Base-by-base conservation (phyloP, 2,888 invertebrate species). In the Tetranychus truncatus region DNA sequence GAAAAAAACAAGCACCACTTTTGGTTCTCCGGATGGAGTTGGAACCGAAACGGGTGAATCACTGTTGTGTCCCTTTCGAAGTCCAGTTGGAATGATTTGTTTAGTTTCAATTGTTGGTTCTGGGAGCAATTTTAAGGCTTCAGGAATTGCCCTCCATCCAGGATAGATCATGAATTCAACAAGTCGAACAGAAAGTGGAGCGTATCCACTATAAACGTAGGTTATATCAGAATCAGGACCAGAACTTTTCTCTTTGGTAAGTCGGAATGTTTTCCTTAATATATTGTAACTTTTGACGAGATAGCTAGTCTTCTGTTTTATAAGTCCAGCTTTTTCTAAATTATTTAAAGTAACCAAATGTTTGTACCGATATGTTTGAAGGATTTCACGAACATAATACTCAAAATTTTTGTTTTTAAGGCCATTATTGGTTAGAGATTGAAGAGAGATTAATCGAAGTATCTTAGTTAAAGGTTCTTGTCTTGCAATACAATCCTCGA, bases 401-500 rank as follows among this genome's bases (percentile, higher is more conserved):
- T 89, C 89, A 75, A 92, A 79, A 0, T 95, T 87, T 82, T 94
- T 94, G 3, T 89, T 89, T 82, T 95, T 95, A 5, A 99, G 85
- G 0, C 99, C 99, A 21, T 93, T 93, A 75, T 91, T 91, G 3
- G 94, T 92, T 21, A 89, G 86, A 77, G 93, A 95, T 83, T 99
- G 97, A 75, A 97, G 87, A 82, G 94, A 93, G 77, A 99, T 89
- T 7, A 99, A 85, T 11, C 96, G 86, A 66, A 97, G 84, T 9
- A 96, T 85, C 84, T 90, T 91, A 4, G 88, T 86, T 1, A 95
- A 82, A 0, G 93, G 89, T 79, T 88, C 88, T 81, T 90, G 88
- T 80, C 90, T 90, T 0, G 91, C 91, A 77, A 97, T 94, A 80
- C 91, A 87, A 81, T 95, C 92, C 83, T 97, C 97, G 77, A 99